Conservation (phyloP, 1,140 invertebrate species). For the Watersipora subatra region DNA sequence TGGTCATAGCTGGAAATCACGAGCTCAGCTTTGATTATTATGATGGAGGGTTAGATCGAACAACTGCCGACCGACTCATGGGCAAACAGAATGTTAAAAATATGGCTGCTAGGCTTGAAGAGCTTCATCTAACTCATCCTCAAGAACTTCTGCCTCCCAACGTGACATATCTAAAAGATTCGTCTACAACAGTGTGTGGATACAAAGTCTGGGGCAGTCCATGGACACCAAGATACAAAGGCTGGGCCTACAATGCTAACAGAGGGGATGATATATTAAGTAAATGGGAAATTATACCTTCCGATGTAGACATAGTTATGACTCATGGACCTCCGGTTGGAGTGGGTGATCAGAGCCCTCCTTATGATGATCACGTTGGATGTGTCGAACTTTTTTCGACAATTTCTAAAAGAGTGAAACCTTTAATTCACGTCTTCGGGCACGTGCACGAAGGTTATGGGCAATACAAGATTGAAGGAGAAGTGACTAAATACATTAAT, state of each 20-base stretch:
- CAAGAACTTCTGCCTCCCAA: slow-evolving; percentile 52
- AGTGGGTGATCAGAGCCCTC: slow-evolving; percentile 12
- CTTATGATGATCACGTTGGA: slow-evolving; percentile 58
- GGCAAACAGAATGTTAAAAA: too few relatives aligned
- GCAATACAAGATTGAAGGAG: slow-evolving; percentile 51
- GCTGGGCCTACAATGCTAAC: slow-evolving; percentile 67
- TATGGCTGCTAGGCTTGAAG: too few relatives aligned
- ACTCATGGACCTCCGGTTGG: slow-evolving; percentile 48
- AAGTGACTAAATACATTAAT: slow-evolving; percentile 67
- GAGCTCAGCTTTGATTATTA: slow-evolving; percentile 66
- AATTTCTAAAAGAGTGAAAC: slow-evolving; percentile 61
- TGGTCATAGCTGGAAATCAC: slow-evolving; percentile 79
- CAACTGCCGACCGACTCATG: too few relatives aligned
- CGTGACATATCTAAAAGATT: slow-evolving; percentile 65
- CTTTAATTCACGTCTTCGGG: slow-evolving; percentile 73
- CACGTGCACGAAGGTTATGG: slow-evolving; percentile 69
- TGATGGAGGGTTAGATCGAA: too few relatives aligned
- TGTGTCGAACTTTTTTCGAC: slow-evolving; percentile 68
- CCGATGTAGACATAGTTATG: slow-evolving; percentile 61
- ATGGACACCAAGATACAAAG: slow-evolving; percentile 66
- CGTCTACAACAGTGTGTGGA: slow-evolving; percentile 45
- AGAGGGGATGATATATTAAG: slow-evolving; percentile 54
- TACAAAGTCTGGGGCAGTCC: not conserved
- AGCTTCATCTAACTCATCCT: too few relatives aligned
- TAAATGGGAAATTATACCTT: slow-evolving; percentile 66